phyloP scores from a whole-genome alignment of 2,888 invertebrate genomes.

The Lumbricus terrestris region DNA sequence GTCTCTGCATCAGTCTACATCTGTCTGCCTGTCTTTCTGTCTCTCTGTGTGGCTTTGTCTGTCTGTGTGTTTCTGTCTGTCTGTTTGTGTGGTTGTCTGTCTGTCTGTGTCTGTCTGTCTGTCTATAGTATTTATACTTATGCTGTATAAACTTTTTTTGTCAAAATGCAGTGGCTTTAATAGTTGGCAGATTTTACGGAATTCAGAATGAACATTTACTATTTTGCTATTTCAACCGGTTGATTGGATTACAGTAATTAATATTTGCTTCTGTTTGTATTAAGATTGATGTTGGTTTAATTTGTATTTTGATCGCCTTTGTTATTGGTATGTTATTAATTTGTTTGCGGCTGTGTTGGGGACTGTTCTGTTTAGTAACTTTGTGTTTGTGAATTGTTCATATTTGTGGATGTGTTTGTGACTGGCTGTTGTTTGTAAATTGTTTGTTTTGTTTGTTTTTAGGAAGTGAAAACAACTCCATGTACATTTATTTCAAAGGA shows the following conservation, averaged over 20 bases:
- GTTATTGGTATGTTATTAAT: not conserved
- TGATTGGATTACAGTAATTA: not conserved
- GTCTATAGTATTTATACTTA: too few species aligned
- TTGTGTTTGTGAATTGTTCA: not conserved
- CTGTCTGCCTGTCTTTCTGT: too few species aligned
- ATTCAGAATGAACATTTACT: not conserved
- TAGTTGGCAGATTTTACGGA: not conserved
- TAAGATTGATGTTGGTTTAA: not conserved
- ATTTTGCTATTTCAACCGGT: not conserved
- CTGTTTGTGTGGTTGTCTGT: too few species aligned
- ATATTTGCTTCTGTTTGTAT: not conserved
- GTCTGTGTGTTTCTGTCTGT: too few species aligned
- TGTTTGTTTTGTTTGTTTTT: constrained; percentile 16
- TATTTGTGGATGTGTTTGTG: not conserved
- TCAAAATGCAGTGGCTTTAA: not conserved
- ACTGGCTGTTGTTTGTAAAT: not conserved
- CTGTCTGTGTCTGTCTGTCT: too few species aligned
- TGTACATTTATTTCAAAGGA: constrained; percentile 88
- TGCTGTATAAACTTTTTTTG: not conserved
- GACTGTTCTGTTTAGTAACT: not conserved
- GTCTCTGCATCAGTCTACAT: too few species aligned
- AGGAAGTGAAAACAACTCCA: constrained; percentile 84
- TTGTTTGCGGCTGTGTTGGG: not conserved
- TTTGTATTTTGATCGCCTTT: not conserved
- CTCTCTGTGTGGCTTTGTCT: too few species aligned